Evolutionary conservation across 92 coral and sea anemone species (phyloP).

Genomic region (Pocillopora meandrina): DNA sequence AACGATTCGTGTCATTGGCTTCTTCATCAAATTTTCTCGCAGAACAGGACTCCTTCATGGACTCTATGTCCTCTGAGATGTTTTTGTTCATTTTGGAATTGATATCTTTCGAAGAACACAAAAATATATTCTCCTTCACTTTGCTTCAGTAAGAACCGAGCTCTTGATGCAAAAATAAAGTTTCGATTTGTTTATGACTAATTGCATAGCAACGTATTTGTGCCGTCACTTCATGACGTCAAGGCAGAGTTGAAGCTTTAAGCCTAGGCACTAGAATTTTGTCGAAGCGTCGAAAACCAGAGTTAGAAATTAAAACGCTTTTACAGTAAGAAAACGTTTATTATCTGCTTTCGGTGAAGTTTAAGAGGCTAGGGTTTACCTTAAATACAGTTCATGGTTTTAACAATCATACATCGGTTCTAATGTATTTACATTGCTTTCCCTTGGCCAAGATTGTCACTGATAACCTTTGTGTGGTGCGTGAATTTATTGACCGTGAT

Average conservation of each 20-base stretch:
- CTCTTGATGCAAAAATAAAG: not conserved
- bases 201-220: not conserved
- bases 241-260: not conserved
- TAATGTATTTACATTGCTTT: too few species aligned
- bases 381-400: too few species aligned
- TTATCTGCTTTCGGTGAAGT: too few species aligned
- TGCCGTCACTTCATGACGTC: not conserved
- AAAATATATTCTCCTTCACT: not conserved
- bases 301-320: slow-evolving; percentile 21
- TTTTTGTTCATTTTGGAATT: not conserved
- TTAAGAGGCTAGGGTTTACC: too few species aligned
- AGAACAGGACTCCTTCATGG: not conserved
- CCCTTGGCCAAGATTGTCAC: too few species aligned
- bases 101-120: not conserved
- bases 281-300: not conserved
- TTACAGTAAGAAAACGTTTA: not conserved
- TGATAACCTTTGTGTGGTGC: too few species aligned
- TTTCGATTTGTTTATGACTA: not conserved
- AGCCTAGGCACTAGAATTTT: not conserved
- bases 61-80: not conserved
- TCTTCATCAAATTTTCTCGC: not conserved
- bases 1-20: not conserved
- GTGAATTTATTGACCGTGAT: too few species aligned
- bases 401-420: too few species aligned
- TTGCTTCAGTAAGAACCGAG: not conserved